Percentiles rank a stretch among this genome's conserved stretches.
Evolutionary conservation across 2,113 vertebrate species (phyloP).

Genomic region (Neolamprologus kungweensis): DNA sequence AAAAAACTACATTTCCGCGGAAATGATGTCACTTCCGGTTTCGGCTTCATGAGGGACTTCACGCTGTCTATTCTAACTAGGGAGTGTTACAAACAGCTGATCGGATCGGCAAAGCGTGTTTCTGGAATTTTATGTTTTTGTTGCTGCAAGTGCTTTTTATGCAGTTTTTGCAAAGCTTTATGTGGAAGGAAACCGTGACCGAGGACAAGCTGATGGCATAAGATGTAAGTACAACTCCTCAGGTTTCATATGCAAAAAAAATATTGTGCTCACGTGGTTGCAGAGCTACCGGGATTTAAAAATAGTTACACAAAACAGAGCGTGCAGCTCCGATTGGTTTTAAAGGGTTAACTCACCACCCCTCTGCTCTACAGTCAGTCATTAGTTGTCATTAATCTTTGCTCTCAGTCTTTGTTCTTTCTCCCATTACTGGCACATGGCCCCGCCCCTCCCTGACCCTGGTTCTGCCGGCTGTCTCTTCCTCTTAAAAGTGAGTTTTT

Average conservation of each 20-base stretch:
- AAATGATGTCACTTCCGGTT: too few relatives aligned
- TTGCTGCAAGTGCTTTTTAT: too few relatives aligned
- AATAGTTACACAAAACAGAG: too few relatives aligned
- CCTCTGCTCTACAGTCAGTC: not conserved
- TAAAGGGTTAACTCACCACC: not conserved
- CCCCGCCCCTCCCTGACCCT: rapidly evolving
- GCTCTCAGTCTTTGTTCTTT: not conserved
- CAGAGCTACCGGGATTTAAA: rapidly evolving
- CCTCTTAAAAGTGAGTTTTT: not conserved
- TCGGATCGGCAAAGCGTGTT: too few relatives aligned
- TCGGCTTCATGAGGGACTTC: too few relatives aligned
- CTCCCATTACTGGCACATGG: not conserved
- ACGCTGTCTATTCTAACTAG: too few relatives aligned
- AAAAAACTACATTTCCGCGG: too few relatives aligned
- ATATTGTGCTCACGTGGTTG: rapidly evolving
- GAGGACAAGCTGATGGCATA: too few relatives aligned
- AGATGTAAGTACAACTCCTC: too few relatives aligned
- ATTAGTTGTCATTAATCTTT: not conserved
- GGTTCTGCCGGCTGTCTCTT: not conserved
- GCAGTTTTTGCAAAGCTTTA: rapidly evolving
- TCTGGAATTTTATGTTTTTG: too few relatives aligned
- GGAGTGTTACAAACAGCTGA: too few relatives aligned
- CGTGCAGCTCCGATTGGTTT: rapidly evolving
- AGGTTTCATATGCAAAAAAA: too few relatives aligned
- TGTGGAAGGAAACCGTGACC: rapidly evolving